Evolutionary conservation across 2,888 invertebrate species (phyloP), one percentile per base, ranked within the genome.

Genomic region (Nomada ferruginata): DNA sequence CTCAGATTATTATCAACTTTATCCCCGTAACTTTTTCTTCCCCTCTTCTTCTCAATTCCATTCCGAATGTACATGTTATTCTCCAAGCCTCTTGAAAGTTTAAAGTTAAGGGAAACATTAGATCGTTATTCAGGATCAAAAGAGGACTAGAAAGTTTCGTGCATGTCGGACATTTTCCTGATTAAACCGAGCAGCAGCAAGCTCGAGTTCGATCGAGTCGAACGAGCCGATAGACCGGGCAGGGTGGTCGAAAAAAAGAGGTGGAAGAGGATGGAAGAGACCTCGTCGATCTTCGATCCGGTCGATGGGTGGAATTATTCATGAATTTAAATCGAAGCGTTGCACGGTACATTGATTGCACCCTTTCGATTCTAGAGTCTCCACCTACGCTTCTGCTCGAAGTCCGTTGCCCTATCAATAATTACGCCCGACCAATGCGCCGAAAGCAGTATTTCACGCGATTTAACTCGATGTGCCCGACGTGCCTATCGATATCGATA

Each of bases 251-350:
- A 66, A 57, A 42, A 52, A 61, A 63, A 60, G 57, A 10, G 29
- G 42, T 44, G 71, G 73, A 70, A 60, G 68, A 69, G 70, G 79
- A 74, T 61, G 76, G 66, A 80, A 66, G 61, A 55, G 83, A 86
- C 79, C 82, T 84, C 88, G 84, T 87, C 80, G 89, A 83, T 88
- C 89, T 87, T 85, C 78, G 80, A 71, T 47, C 73, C 52, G 64
- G 11, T 15, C 57, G 81, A 68, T 61, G 71, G 83, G 64, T 63
- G 85, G 90, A 92, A 92, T 92, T 91, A 91, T 92, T 92, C 91
- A 92, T 92, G 91, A 92, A 91, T 91, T 91, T 89, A 91, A 91
- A 91, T 91, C 90, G 87, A 85, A 89, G 87, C 88, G 89, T 85
- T 85, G 89, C 89, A 90, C 88, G 91, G 87, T 89, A 91, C 91